Evolutionary conservation across 2,888 invertebrate genomes (phyloP).

Genomic region (Orthonychiurus folsomi): DNA sequence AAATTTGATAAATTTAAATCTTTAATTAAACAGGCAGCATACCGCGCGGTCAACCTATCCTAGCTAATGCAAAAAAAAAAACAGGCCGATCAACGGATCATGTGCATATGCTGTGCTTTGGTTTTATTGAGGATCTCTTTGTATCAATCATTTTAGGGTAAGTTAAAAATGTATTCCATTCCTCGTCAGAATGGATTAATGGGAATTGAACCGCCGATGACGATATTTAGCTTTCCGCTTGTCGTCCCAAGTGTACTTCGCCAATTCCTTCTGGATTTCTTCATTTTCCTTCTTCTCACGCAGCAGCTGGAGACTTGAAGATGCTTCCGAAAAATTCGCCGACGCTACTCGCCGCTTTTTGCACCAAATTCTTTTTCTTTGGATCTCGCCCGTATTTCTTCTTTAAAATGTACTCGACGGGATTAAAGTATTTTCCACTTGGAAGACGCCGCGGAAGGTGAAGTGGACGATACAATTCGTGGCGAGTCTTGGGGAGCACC

Average conservation of each 20-base stretch:
- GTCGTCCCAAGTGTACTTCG: neutral
- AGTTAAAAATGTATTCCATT: too few relatives aligned
- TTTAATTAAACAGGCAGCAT: too few relatives aligned
- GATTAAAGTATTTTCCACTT: neutral
- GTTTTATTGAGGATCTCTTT: too few relatives aligned
- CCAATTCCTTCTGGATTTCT: neutral
- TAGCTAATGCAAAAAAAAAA: too few relatives aligned
- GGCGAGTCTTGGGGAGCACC: neutral
- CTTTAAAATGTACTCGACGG: neutral
- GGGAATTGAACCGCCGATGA: too few relatives aligned
- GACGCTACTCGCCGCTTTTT: neutral
- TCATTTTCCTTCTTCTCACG: neutral
- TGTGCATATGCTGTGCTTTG: too few relatives aligned
- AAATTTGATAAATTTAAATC: too few relatives aligned
- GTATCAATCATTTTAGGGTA: too few relatives aligned
- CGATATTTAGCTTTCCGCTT: too few relatives aligned
- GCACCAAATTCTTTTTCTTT: neutral
- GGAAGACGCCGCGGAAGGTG: neutral
- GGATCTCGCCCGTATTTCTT: neutral
- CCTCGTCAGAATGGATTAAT: too few relatives aligned
- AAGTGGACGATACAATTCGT: neutral
- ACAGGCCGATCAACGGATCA: too few relatives aligned
- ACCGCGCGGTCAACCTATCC: too few relatives aligned
- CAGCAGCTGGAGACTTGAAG: neutral
- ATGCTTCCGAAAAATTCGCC: neutral